phyloP scores from a whole-genome alignment of 2,888 invertebrate species.

The Spicauda simplicius region DNA sequence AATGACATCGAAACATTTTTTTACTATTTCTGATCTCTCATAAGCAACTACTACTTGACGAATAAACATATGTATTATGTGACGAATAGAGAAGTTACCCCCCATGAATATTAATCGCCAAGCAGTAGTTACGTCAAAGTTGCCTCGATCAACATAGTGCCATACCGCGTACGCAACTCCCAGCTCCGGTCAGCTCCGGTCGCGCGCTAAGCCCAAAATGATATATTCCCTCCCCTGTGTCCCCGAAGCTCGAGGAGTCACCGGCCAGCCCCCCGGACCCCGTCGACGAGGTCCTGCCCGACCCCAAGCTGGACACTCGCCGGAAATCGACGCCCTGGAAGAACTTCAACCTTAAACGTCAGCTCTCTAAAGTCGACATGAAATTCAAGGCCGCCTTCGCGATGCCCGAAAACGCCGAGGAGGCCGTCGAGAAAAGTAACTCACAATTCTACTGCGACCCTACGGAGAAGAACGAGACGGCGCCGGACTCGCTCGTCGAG shows the following conservation, averaged over 20 bases:
- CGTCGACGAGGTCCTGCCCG: constrained; percentile 57
- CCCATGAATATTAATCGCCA: constrained; percentile 18
- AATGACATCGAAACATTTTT: constrained; percentile 2
- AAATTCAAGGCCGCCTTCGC: constrained; percentile 88
- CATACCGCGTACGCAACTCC: constrained; percentile 25
- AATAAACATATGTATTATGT: neutral
- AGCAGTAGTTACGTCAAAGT: constrained; percentile 34
- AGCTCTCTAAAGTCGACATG: constrained; percentile 91
- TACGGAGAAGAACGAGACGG: constrained; percentile 53
- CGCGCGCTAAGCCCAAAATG: constrained; percentile 56
- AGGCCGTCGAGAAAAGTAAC: constrained; percentile 55
- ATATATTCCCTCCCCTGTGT: constrained; percentile 69
- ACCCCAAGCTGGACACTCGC: constrained; percentile 73
- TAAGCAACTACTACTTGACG: constrained; percentile 34
- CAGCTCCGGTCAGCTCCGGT: constrained; percentile 38
- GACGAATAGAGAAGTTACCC: neutral
- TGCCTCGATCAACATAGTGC: constrained; percentile 27
- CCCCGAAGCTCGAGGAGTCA: constrained; percentile 70
- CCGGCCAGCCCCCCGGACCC: constrained; percentile 52
- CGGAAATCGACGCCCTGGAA: constrained; percentile 90
- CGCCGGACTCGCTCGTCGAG: constrained; percentile 53
- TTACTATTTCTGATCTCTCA: constrained; percentile 9
- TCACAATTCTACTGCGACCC: constrained; percentile 75
- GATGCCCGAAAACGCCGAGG: constrained; percentile 67
- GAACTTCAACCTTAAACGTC: constrained; percentile 91